Percentiles rank a stretch among this genome's conserved stretches.
phyloP scores from a whole-genome alignment of 2,888 invertebrate species.

The Agonopterix alstromeriana region DNA sequence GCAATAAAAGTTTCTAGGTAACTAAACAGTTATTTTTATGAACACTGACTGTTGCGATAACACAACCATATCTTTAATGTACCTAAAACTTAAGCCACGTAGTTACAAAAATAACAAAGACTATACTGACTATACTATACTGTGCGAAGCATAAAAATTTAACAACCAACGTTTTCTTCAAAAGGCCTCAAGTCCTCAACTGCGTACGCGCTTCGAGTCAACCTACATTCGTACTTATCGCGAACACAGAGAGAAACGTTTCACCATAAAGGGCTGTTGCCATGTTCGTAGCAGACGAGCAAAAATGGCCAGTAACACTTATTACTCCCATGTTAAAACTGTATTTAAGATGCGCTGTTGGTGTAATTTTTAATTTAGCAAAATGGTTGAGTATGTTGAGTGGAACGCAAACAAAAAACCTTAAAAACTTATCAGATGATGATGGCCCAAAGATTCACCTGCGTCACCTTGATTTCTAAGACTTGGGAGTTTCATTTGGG shows the following conservation, averaged over 20 bases:
- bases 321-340: not conserved
- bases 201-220: constrained; percentile 22
- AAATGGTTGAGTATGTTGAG: too few species aligned
- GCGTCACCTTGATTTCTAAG: too few species aligned
- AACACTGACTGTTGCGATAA: too few species aligned
- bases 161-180: constrained; percentile 12
- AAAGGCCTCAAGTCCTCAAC: constrained; percentile 20
- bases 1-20: too few species aligned
- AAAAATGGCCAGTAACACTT: constrained; percentile 15
- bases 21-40: too few species aligned
- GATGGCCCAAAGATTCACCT: too few species aligned
- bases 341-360: not conserved
- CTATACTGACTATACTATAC: constrained; percentile 1
- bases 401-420: too few species aligned
- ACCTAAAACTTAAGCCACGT: not conserved
- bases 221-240: constrained; percentile 27
- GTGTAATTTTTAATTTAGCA: too few species aligned
- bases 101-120: constrained; percentile 3
- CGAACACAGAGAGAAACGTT: constrained; percentile 16
- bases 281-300: constrained; percentile 16
- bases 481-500: too few species aligned
- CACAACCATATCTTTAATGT: too few species aligned
- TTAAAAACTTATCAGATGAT: too few species aligned
- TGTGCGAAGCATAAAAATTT: constrained; percentile 7
- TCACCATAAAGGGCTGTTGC: constrained; percentile 22